phyloP scores from a whole-genome alignment of 2,113 vertebrate genomes.

The Nannobrachium achirus region DNA sequence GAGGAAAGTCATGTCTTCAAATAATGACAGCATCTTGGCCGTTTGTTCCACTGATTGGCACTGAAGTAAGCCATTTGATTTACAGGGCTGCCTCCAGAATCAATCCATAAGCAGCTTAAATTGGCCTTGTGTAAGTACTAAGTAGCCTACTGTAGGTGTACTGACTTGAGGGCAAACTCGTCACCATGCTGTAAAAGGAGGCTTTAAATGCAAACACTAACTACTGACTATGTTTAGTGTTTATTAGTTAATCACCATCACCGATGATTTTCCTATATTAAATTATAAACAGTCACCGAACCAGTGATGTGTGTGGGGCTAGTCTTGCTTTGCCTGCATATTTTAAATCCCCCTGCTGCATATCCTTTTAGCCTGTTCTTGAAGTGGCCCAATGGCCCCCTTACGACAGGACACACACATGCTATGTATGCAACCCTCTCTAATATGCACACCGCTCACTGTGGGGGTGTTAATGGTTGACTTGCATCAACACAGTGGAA shows the following conservation, averaged over 20 bases:
- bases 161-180: slow-evolving; percentile 1
- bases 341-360: background rate
- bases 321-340: background rate
- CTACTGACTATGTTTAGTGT: too few species aligned
- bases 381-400: background rate
- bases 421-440: background rate
- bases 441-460: background rate
- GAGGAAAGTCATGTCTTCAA: background rate
- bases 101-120: slow-evolving; percentile 60
- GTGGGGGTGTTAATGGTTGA: background rate
- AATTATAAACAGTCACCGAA: background rate
- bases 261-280: too few species aligned
- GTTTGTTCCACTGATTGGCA: too few species aligned
- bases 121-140: slow-evolving; percentile 27
- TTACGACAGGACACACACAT: background rate
- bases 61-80: background rate
- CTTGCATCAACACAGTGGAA: background rate
- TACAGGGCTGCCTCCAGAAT: slow-evolving; percentile 2
- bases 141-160: slow-evolving; percentile 11
- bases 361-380: background rate
- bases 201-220: too few species aligned
- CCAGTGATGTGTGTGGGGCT: background rate
- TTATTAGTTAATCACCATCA: too few species aligned
- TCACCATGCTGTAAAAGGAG: background rate
- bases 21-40: background rate